Evolutionary conservation across 2,113 vertebrate species (phyloP), one percentile per base, ranked within the genome.

Genomic region (Numida meleagris): DNA sequence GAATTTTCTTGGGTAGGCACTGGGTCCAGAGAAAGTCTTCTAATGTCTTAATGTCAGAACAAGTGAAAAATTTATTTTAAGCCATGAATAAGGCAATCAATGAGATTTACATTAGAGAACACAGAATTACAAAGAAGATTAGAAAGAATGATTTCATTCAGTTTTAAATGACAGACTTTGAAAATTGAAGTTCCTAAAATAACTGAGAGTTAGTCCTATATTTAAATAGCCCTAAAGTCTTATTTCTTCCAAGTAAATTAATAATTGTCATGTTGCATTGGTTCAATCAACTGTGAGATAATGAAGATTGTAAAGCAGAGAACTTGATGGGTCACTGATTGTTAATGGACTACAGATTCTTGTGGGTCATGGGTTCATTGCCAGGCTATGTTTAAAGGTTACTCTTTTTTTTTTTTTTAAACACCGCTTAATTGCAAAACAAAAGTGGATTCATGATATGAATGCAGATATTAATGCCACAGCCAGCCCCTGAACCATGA

Each of bases 281-380:
- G 68, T 86, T 95, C 93, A 93, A 45, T 73, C 87, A 93, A 84
- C 57, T 94, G 57, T 61, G 76, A 94, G 86, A 90, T 93, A 94
- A 93, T 81, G 92, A 93, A 81, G 85, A 48, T 70, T 78, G 36
- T 65, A 84, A 93, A 94, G 48, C 58, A 79, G 62, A 81, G 43
- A 93, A 38, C 57, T 73, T 84, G 80, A 90, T 93, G 88, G 93
- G 79, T 94, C 93, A 95, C 36, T 78, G 82, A 75, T 86, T 94
- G 67, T 36, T 95, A 95, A 94, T 92, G 76, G 73, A 57, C 88
- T 90, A 73, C 94, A 95, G 82, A 94, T 83, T 95, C 73, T 71
- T 83, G 70, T 65, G 86, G 88, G 91, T 91, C 88, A 91, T 55
- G 38, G 51, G 87, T 95, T 95, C 91, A 91, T 71, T 89, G 79